phyloP scores from a whole-genome alignment of 1,140 invertebrate genomes.

The Drosophila kikkawai region DNA sequence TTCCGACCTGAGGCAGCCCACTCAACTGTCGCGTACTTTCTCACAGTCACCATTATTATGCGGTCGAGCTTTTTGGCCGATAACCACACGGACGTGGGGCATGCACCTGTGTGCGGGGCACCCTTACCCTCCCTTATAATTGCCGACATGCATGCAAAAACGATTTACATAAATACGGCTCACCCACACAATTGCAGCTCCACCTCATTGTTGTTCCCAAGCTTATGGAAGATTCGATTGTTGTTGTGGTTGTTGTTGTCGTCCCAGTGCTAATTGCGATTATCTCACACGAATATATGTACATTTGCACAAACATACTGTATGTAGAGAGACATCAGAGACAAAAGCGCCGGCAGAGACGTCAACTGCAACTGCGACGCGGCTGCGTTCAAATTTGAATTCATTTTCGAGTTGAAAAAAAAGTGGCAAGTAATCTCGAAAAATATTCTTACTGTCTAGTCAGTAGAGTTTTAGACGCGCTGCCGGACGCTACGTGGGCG shows the following conservation, averaged over 20 bases:
- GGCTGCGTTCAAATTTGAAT: conserved; percentile 76
- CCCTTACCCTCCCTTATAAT: conserved; percentile 77
- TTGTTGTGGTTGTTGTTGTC: conserved; percentile 47
- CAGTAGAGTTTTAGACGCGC: conserved; percentile 81
- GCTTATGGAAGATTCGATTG: conserved; percentile 61
- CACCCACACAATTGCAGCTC: conserved; percentile 33
- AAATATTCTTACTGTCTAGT: conserved; percentile 76
- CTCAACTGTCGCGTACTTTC: conserved; percentile 62
- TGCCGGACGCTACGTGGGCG: conserved; percentile 73
- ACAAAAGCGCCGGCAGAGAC: conserved; percentile 41
- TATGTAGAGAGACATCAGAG: conserved; percentile 49
- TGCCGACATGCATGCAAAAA: conserved; percentile 74
- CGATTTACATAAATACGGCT: conserved; percentile 65
- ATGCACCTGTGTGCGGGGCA: conserved; percentile 28
- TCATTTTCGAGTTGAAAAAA: conserved; percentile 75
- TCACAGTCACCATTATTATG: conserved; percentile 68
- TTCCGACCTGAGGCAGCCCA: conserved; percentile 9
- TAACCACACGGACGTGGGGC: conserved; percentile 46
- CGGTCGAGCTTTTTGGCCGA: conserved; percentile 71
- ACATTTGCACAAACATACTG: conserved; percentile 18
- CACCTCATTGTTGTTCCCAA: conserved; percentile 72
- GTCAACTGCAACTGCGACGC: conserved; percentile 57
- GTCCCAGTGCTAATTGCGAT: conserved; percentile 82
- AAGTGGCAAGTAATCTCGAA: conserved; percentile 77
- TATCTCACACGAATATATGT: conserved; percentile 69